Evolutionary conservation across 2,797 vertebrate genomes (phyloP).

Genomic region (Bradypus variegatus): DNA sequence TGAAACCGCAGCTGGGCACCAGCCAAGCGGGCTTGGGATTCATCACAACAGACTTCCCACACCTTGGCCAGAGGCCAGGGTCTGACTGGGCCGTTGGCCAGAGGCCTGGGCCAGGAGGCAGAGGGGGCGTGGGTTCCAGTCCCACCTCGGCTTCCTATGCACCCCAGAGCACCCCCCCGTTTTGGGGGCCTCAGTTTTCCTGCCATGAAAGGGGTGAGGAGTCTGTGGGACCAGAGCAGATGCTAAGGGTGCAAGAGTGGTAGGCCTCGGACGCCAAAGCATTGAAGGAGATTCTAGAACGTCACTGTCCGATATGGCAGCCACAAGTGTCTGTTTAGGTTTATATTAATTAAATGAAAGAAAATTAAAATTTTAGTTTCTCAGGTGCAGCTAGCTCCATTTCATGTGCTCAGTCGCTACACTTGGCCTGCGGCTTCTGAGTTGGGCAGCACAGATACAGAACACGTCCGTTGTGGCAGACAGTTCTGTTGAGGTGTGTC

Average conservation of each 20-base stretch:
- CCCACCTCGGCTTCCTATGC: not conserved
- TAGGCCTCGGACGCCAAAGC: not conserved
- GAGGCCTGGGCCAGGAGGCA: constrained; percentile 32
- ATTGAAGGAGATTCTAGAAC: not conserved
- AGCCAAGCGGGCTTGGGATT: constrained; percentile 60
- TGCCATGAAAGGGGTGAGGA: not conserved
- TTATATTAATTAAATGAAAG: constrained; percentile 3
- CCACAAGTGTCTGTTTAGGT: not conserved
- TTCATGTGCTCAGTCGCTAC: not conserved
- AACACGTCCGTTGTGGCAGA: not conserved
- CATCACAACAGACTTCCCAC: constrained; percentile 54
- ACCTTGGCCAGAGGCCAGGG: constrained; percentile 46
- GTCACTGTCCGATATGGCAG: not conserved
- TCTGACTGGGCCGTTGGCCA: constrained; percentile 21
- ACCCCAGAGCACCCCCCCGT: not conserved
- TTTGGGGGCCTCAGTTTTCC: not conserved
- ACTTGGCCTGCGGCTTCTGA: not conserved
- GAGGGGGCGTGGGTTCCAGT: not conserved
- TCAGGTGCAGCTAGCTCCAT: not conserved
- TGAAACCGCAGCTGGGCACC: constrained; percentile 56
- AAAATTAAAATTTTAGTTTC: not conserved
- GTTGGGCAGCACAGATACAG: not conserved
- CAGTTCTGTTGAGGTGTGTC: not conserved
- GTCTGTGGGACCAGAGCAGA: not conserved
- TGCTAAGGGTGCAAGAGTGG: not conserved